A percentile compares a stretch with the other conserved stretches of the same genome.
phyloP scores from a whole-genome alignment of 2,888 invertebrate species.

The Falcaria lacertinaria region DNA sequence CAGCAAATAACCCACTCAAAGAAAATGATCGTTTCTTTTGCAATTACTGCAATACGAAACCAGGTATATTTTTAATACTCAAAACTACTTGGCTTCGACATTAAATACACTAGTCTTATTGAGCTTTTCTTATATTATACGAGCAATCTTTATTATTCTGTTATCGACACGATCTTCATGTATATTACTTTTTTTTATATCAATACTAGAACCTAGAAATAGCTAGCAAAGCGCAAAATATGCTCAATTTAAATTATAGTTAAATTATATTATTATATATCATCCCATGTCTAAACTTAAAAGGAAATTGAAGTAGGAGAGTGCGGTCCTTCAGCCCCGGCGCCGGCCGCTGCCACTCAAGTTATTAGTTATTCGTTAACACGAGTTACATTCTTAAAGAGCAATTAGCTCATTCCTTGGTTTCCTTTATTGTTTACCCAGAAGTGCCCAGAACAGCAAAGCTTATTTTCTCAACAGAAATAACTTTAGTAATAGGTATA shows the following conservation, averaged over 20 bases:
- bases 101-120: not conserved
- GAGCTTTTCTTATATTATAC: not conserved
- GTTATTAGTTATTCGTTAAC: constrained; percentile 10
- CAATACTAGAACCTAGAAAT: no score
- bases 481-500: no score
- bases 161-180: no score
- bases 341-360: constrained; percentile 9
- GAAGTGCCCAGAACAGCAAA: not conserved
- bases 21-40: not conserved
- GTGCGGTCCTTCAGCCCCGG: constrained; percentile 5
- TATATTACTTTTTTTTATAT: no score
- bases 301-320: not conserved
- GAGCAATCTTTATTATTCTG: not conserved
- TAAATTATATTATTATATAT: no score
- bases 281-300: not conserved
- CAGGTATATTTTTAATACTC: not conserved
- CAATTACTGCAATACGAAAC: not conserved
- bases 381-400: not conserved
- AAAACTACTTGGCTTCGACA: not conserved
- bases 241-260: no score
- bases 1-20: constrained; percentile 1
- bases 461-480: not conserved
- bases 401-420: not conserved
- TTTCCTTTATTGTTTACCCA: not conserved
- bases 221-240: no score